phyloP scores from a whole-genome alignment of 2,797 vertebrate species.

The Amblyopsis hoosieri region DNA sequence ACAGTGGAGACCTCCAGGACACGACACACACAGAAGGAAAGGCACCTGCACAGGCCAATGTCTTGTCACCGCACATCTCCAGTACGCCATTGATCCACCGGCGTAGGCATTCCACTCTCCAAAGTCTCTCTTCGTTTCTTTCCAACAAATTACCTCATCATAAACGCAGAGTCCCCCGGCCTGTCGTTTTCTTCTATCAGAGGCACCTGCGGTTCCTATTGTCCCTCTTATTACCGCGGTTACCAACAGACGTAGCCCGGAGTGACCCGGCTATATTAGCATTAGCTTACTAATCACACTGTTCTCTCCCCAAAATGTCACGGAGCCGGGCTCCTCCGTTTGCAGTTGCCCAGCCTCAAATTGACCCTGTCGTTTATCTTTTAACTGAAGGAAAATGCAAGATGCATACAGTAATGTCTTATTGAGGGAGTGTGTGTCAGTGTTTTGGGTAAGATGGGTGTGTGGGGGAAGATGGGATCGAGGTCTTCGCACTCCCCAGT shows the following conservation, averaged over 20 bases:
- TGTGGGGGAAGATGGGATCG: conserved; percentile 11
- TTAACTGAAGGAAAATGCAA: conserved; percentile 48
- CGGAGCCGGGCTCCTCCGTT: conserved; percentile 37
- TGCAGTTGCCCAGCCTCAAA: conserved; percentile 34
- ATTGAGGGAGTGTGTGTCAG: too few species aligned
- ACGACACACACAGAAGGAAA: too few species aligned
- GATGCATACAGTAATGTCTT: conserved; percentile 31
- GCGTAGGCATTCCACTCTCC: too few species aligned
- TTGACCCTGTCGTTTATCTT: conserved; percentile 48
- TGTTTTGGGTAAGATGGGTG: conserved; percentile 19
- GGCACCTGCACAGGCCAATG: too few species aligned
- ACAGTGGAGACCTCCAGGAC: background rate
- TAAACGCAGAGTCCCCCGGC: background rate
- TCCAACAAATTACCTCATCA: background rate
- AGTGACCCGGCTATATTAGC: conserved; percentile 63
- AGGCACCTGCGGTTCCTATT: conserved; percentile 65
- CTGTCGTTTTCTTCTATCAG: conserved; percentile 55
- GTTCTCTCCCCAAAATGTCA: conserved; percentile 60
- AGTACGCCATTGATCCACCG: too few species aligned
- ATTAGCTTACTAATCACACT: conserved; percentile 66
- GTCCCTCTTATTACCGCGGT: conserved; percentile 61
- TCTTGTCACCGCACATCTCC: too few species aligned
- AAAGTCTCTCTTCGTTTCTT: too few species aligned
- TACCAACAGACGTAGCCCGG: conserved; percentile 64
- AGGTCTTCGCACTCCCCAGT: conserved; percentile 38